Conservation (phyloP, 2,113 vertebrate species). For the Diadophis punctatus region DNA sequence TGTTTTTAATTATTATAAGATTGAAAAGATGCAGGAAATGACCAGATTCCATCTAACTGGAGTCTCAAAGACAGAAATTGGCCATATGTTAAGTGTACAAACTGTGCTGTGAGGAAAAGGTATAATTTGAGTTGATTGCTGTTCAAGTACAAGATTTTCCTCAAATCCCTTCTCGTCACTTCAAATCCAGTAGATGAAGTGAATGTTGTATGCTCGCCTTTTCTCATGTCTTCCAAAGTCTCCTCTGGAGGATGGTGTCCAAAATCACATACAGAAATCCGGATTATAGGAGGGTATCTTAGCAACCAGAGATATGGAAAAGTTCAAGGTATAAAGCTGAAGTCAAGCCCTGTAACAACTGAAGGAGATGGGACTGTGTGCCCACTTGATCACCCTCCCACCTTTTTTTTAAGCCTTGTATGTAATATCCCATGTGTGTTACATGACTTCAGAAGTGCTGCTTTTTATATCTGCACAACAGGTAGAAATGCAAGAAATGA, state of each 20-base stretch:
- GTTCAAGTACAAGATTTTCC: background rate
- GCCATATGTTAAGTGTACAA: background rate
- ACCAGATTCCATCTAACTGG: background rate
- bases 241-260: background rate
- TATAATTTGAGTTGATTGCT: background rate
- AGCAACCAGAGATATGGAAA: slow-evolving; percentile 46
- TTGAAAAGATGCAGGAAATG: background rate
- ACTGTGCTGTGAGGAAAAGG: background rate
- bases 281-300: slow-evolving; percentile 41
- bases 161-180: background rate
- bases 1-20: background rate
- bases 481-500: background rate
- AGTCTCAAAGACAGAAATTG: background rate
- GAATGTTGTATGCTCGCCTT: background rate
- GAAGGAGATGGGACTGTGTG: slow-evolving; percentile 14
- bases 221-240: background rate
- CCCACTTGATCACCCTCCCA: background rate
- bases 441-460: background rate
- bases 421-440: background rate
- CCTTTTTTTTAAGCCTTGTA: background rate
- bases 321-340: slow-evolving; percentile 47
- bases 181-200: background rate
- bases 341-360: slow-evolving; percentile 11
- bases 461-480: background rate
- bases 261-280: slow-evolving; percentile 2